Evolutionary conservation across 2,888 invertebrate species (phyloP).

Genomic region (Cryptops parisi): DNA sequence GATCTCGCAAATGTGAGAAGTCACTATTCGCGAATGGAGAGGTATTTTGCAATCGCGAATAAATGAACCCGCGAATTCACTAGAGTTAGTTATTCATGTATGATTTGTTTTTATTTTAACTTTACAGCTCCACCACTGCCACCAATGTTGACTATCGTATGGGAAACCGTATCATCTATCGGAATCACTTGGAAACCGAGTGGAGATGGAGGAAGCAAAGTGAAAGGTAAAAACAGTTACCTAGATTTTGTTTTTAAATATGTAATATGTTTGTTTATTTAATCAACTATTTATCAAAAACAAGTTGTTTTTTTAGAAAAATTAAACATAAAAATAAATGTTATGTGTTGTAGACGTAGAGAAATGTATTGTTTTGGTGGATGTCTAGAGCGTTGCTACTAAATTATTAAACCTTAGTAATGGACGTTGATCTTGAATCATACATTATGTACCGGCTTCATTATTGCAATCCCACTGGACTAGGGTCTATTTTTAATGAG

Average conservation of each 20-base stretch:
- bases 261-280: neutral
- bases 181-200: constrained; percentile 28
- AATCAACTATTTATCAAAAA: neutral
- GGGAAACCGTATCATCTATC: constrained; percentile 27
- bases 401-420: no score
- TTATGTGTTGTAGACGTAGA: no score
- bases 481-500: no score
- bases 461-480: no score
- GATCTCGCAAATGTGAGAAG: no score
- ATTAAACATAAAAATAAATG: neutral
- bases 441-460: no score
- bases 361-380: no score
- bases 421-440: no score
- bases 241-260: no score
- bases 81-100: neutral
- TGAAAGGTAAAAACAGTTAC: constrained; percentile 15
- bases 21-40: no score
- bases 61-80: neutral
- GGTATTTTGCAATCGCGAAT: neutral
- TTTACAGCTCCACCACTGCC: constrained; percentile 24
- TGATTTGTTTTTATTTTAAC: neutral
- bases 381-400: no score
- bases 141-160: constrained; percentile 26
- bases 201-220: constrained; percentile 15
- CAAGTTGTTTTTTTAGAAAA: neutral